Evolutionary conservation across 2,113 vertebrate genomes (phyloP).

Genomic region (Sinocyclocheilus grahami): DNA sequence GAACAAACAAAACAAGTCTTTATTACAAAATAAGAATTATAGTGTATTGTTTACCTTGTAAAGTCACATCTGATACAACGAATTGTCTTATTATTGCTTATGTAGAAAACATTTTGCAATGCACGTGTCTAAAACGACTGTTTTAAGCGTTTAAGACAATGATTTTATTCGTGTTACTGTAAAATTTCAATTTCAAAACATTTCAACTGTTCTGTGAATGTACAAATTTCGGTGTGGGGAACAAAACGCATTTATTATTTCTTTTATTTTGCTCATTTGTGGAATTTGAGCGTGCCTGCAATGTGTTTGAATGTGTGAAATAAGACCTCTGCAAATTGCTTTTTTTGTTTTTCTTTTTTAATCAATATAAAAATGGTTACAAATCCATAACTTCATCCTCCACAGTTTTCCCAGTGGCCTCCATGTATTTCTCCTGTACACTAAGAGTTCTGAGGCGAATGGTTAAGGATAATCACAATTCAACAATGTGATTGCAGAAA

Average conservation of each 20-base stretch:
- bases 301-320: not conserved
- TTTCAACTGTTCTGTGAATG: not conserved
- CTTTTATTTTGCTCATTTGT: not conserved
- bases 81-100: not conserved
- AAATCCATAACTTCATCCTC: conserved; percentile 87
- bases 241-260: not conserved
- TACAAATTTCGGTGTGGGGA: not conserved
- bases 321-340: not conserved
- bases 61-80: not conserved
- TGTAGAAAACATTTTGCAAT: not conserved
- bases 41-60: not conserved
- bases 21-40: no score
- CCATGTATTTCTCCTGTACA: conserved; percentile 89
- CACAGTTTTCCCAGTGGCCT: conserved; percentile 75
- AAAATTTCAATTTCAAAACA: not conserved
- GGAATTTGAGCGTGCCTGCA: not conserved
- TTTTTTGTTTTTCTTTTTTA: not conserved
- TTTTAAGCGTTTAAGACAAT: not conserved
- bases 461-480: conserved; percentile 72
- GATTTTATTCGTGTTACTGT: not conserved
- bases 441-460: conserved; percentile 81
- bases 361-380: conserved; percentile 57
- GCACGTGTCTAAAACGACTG: not conserved
- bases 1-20: not conserved
- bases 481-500: not conserved